These are phyloP conservation scores for Heliopora coerulea DNA, from an alignment of 92 coral and sea anemone species.

Conservation along the genomic window DNA sequence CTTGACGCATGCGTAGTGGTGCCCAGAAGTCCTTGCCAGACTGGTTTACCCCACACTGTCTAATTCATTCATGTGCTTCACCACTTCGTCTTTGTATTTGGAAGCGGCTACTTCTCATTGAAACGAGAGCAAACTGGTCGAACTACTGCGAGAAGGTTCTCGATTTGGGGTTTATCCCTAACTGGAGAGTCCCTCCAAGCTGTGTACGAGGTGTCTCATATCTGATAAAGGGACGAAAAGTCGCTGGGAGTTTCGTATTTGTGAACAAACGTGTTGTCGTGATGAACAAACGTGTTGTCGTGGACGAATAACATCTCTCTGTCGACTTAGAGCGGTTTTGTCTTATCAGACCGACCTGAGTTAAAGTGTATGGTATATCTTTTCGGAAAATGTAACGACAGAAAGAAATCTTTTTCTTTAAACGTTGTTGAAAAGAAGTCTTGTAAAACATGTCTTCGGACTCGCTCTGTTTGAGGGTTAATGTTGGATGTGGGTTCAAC, in stretches of 20 bases:
- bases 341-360: not conserved
- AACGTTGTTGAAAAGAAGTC: not conserved
- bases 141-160: conserved; percentile 8
- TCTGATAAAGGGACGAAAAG: conserved; percentile 18
- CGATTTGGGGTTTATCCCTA: conserved; percentile 41
- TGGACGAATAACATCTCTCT: conserved; percentile 13
- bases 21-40: conserved; percentile 1
- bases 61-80: conserved; percentile 44
- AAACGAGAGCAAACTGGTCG: conserved; percentile 39
- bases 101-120: conserved; percentile 34
- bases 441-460: conserved; percentile 31
- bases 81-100: conserved; percentile 36
- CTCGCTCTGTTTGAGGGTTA: conserved; percentile 32
- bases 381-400: conserved; percentile 11
- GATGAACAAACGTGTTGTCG: conserved; percentile 29
- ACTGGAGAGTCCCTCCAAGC: conserved; percentile 43
- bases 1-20: conserved; percentile 21
- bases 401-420: not conserved
- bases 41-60: not conserved
- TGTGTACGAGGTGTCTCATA: not conserved
- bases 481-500: conserved; percentile 24
- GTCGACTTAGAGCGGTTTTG: conserved; percentile 6
- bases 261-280: conserved; percentile 19
- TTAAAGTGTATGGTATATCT: not conserved
- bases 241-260: conserved; percentile 26